Evolutionary conservation across 2,888 invertebrate species (phyloP).

Genomic region (Incurvaria masculella): DNA sequence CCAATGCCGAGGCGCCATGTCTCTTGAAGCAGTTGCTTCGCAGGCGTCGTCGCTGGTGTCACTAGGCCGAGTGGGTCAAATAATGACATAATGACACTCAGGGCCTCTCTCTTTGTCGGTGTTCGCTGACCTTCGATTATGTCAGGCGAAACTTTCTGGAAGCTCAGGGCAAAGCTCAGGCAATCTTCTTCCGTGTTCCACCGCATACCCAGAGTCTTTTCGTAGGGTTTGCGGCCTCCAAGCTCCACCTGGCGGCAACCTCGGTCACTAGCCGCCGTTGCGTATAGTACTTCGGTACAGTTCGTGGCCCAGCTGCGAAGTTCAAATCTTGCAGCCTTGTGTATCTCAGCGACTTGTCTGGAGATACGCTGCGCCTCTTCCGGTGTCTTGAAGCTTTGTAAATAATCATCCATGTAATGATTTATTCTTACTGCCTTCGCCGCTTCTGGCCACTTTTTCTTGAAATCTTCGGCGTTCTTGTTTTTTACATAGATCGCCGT

Average conservation of each 20-base stretch:
- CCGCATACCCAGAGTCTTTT: constrained; percentile 16
- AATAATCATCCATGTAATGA: constrained; percentile 16
- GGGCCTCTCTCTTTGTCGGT: constrained; percentile 20
- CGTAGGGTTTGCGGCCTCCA: constrained; percentile 3
- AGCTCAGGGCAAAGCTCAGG: constrained; percentile 13
- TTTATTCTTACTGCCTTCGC: constrained; percentile 14
- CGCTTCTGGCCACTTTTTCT: constrained; percentile 7
- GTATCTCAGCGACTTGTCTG: constrained; percentile 4
- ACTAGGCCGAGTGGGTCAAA: constrained; percentile 21
- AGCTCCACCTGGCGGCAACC: constrained; percentile 4
- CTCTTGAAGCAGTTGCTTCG: not conserved
- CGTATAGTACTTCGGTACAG: constrained; percentile 16
- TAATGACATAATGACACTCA: constrained; percentile 4
- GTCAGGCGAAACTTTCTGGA: too few relatives aligned
- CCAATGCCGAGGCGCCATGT: not conserved
- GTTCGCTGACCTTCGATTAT: constrained; percentile 8
- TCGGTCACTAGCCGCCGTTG: not conserved
- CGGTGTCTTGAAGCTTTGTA: constrained; percentile 17
- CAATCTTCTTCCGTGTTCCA: constrained; percentile 14
- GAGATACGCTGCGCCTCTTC: constrained; percentile 12
- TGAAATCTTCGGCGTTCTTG: not conserved
- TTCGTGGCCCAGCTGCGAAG: constrained; percentile 7
- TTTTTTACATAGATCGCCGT: constrained; percentile 11
- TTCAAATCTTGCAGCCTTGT: constrained; percentile 6
- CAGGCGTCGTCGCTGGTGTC: too few relatives aligned